Evolutionary conservation across 1,140 invertebrate genomes (phyloP), one percentile per base, ranked within the genome.

Genomic region (Micrasema longulum): DNA sequence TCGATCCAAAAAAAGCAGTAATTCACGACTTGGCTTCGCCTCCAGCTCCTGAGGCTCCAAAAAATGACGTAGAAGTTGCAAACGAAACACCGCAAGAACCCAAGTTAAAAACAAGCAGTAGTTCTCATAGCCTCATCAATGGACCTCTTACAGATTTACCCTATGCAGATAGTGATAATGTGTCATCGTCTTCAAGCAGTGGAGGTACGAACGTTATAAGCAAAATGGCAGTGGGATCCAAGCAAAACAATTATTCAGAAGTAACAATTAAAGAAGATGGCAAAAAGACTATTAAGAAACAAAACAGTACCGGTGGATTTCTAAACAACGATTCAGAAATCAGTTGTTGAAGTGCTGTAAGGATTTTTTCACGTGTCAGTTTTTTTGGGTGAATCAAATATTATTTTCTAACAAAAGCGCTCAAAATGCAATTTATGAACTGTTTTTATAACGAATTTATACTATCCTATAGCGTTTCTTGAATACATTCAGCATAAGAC

Each of bases 61-160:
- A 79, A 79, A 52, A 60, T 48, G 6, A 80, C 78, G 47, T 53
- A 66, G 10, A 79, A 77, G 60, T 76, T 79, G 23, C 77, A 78
- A 10, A 81, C 66, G 79, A 81, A 63, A 22, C 16, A 12, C 31
- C 45, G 4, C 36, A 20, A 18, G 72, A 71, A 31, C 23, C 62
- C 6, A 66, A 43, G 38, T 53, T 76, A 22, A 76, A 76, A 48
- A 73, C 60, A 1, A 83, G 82, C 5, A 81, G 76, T 72, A 84
- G 82, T 1, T 81, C 83, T 1, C 81, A 82, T 0, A 84, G 84
- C 77, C 72, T 85, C 18, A 71, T 85, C 1, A 85, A 85, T 50
- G 84, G 84, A 12, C 83, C 83, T 0, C 79, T 85, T 77, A 84
- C 83, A 0, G 84, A 85, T 62, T 79, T 85, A 0, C 84, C 84